Percentiles rank a stretch among this genome's conserved stretches.
These are phyloP conservation scores for Amia ocellicauda DNA, from an alignment of 2,113 vertebrate species.

Conservation along the genomic window DNA sequence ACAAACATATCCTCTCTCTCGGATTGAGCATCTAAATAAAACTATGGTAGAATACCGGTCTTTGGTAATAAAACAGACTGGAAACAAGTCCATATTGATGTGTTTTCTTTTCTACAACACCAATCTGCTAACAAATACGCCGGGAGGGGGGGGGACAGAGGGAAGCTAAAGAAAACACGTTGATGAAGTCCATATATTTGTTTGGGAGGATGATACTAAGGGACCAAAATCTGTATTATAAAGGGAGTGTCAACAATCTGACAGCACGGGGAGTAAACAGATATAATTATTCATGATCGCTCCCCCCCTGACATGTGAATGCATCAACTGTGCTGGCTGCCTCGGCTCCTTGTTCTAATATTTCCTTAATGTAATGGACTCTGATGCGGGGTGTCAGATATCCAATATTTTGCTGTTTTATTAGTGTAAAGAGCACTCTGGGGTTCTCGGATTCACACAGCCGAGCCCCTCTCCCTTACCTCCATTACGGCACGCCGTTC, in stretches of 20 bases:
- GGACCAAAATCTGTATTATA: constrained; percentile 70
- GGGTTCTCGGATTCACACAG: constrained; percentile 79
- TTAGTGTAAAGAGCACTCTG: constrained; percentile 84
- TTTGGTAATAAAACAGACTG: too few species aligned
- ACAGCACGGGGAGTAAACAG: constrained; percentile 82
- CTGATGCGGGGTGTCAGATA: constrained; percentile 84
- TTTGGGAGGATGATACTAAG: too few species aligned
- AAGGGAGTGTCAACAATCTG: constrained; percentile 76
- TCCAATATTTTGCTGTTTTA: constrained; percentile 83
- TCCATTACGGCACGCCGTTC: constrained; percentile 30
- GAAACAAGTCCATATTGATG: too few species aligned
- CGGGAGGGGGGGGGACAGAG: too few species aligned
- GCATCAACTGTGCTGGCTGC: constrained; percentile 45
- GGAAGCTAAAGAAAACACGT: too few species aligned
- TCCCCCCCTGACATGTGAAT: constrained; percentile 76
- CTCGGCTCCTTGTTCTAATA: constrained; percentile 71
- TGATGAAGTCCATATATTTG: too few species aligned
- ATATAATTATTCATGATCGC: constrained; percentile 72
- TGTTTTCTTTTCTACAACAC: not conserved
- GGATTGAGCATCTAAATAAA: too few species aligned
- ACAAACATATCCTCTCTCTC: too few species aligned
- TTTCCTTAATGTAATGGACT: constrained; percentile 91
- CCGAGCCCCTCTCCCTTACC: constrained; percentile 46
- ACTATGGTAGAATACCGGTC: too few species aligned
- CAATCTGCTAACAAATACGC: constrained; percentile 1